phyloP scores from a whole-genome alignment of 2,797 vertebrate species.

The Mus minutoides region DNA sequence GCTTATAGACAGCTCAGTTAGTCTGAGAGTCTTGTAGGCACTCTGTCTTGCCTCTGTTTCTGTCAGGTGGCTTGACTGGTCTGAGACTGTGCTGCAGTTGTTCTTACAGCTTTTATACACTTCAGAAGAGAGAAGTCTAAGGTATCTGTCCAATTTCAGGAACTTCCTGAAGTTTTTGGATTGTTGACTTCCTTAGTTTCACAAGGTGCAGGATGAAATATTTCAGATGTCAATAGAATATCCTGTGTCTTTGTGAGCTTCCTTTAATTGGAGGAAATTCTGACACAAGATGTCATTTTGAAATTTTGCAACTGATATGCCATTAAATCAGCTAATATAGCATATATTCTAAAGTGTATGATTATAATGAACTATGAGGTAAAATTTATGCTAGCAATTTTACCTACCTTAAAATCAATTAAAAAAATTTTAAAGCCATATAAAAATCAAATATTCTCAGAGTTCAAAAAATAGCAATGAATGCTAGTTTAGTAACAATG shows the following conservation, averaged over 20 bases:
- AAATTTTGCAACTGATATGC: not conserved
- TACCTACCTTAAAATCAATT: not conserved
- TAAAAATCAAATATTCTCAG: not conserved
- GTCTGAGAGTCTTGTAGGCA: not conserved
- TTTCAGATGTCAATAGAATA: not conserved
- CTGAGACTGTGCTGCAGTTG: not conserved
- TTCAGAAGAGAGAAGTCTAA: not conserved
- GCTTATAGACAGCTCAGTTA: not conserved
- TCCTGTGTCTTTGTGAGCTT: too few species aligned
- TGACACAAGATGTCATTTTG: not conserved
- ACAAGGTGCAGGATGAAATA: not conserved
- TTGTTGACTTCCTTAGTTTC: not conserved
- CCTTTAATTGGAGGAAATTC: not conserved
- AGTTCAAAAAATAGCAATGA: not conserved
- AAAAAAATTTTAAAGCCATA: not conserved
- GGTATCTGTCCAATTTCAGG: not conserved
- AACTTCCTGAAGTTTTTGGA: not conserved
- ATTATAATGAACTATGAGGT: not conserved
- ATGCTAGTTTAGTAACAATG: fast-evolving
- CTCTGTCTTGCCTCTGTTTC: too few species aligned
- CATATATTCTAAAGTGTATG: not conserved
- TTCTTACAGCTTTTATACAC: not conserved
- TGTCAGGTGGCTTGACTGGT: not conserved
- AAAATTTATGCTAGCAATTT: not conserved
- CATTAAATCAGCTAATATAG: not conserved